Evolutionary conservation across 2,113 vertebrate species (phyloP).

Genomic region (Gulo gulo): DNA sequence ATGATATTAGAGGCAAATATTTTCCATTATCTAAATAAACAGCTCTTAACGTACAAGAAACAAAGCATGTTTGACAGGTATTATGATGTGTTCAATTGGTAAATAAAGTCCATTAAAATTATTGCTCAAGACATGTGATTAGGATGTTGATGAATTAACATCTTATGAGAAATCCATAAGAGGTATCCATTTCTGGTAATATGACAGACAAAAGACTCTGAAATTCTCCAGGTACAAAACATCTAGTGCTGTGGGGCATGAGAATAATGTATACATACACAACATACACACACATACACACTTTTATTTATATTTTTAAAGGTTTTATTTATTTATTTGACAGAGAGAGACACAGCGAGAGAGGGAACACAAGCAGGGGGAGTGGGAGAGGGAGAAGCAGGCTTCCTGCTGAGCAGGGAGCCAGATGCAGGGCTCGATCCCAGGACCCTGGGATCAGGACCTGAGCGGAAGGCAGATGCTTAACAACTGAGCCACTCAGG

Average conservation of each 20-base stretch:
- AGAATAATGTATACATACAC: neutral
- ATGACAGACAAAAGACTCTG: neutral
- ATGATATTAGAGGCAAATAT: neutral
- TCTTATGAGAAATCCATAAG: neutral
- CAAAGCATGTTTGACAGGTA: neutral
- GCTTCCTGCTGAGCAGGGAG: too few species aligned
- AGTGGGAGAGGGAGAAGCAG: too few species aligned
- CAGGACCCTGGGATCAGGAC: too few species aligned
- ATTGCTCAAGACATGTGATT: neutral
- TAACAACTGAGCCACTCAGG: too few species aligned
- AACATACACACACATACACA: neutral
- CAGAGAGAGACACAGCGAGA: too few species aligned
- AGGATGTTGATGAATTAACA: neutral
- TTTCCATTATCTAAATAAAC: neutral
- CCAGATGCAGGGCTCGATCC: too few species aligned
- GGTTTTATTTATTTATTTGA: too few species aligned
- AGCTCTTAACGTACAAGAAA: neutral
- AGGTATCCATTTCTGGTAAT: neutral
- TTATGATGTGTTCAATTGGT: neutral
- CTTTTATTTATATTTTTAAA: neutral
- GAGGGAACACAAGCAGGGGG: too few species aligned
- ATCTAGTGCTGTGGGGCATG: neutral
- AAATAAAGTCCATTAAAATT: slow-evolving; percentile 12
- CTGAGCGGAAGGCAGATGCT: too few species aligned
- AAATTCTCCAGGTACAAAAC: neutral